These are phyloP conservation scores for Melanostoma mellinum DNA, from an alignment of 2,888 invertebrate genomes.

Conservation along the genomic window DNA sequence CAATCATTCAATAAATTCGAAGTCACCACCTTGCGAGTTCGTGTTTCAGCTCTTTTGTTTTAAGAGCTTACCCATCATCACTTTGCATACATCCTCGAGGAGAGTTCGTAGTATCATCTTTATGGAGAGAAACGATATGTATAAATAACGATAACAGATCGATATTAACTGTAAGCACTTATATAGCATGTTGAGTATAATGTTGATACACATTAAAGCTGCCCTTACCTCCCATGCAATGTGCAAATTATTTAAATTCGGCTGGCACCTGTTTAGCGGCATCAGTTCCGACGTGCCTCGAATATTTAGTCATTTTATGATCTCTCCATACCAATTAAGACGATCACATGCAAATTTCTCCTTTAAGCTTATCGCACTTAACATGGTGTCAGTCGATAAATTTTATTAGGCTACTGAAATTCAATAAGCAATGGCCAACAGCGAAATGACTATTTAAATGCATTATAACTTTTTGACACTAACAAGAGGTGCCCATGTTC, in stretches of 20 bases:
- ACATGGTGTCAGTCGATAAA: conserved; percentile 67
- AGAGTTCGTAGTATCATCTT: conserved; percentile 36
- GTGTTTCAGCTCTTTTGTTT: conserved; percentile 56
- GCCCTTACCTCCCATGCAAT: conserved; percentile 61
- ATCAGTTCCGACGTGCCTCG: conserved; percentile 56
- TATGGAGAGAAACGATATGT: conserved; percentile 4
- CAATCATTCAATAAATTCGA: conserved; percentile 5
- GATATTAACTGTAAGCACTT: conserved; percentile 31
- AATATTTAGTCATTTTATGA: conserved; percentile 60
- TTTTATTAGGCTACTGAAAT: conserved; percentile 70
- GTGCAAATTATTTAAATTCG: conserved; percentile 69
- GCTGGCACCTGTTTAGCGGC: conserved; percentile 56
- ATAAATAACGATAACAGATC: conserved; percentile 50
- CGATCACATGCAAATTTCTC: conserved; percentile 57
- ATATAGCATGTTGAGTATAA: not conserved
- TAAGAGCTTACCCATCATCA: conserved; percentile 24
- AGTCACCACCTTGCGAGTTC: conserved; percentile 55
- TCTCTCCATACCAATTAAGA: conserved; percentile 57
- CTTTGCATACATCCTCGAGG: conserved; percentile 1
- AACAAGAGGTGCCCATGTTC: conserved; percentile 23
- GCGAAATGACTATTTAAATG: conserved; percentile 30
- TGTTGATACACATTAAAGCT: conserved; percentile 34
- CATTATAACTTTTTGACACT: conserved; percentile 51
- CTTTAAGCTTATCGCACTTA: conserved; percentile 43
- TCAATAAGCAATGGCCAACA: conserved; percentile 40